Percentiles rank a stretch among this genome's conserved stretches.
These are phyloP conservation scores for Drosophila orosa DNA, from an alignment of 1,140 invertebrate genomes.

Conservation along the genomic window DNA sequence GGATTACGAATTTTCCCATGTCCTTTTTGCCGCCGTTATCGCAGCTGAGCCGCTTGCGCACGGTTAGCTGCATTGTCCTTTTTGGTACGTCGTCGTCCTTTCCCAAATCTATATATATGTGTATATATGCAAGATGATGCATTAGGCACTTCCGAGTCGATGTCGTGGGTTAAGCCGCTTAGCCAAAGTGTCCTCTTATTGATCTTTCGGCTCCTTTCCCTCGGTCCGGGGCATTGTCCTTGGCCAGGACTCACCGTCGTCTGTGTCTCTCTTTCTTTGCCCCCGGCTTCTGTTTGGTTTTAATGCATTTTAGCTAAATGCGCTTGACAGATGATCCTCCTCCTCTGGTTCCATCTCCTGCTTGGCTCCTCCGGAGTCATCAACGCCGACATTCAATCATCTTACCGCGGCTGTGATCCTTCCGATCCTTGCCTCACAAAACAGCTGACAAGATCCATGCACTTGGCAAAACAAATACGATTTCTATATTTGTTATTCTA, in stretches of 20 bases:
- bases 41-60: constrained; percentile 73
- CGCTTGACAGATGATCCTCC: constrained; percentile 75
- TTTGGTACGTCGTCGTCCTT: constrained; percentile 22
- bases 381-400: constrained; percentile 47
- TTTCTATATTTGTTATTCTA: no score
- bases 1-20: constrained; percentile 63
- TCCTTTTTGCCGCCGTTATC: constrained; percentile 81
- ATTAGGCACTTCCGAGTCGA: constrained; percentile 79
- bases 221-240: constrained; percentile 37
- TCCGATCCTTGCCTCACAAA: not conserved
- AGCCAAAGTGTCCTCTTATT: constrained; percentile 66
- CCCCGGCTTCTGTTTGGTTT: constrained; percentile 51
- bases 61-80: constrained; percentile 81
- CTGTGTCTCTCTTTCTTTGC: constrained; percentile 7
- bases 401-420: constrained; percentile 6
- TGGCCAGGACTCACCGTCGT: constrained; percentile 26
- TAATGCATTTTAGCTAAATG: constrained; percentile 76
- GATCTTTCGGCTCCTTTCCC: constrained; percentile 38
- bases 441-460: constrained; percentile 26
- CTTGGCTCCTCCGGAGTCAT: constrained; percentile 33
- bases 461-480: not conserved
- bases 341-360: not conserved
- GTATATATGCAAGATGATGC: constrained; percentile 73
- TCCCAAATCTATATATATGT: not conserved
- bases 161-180: constrained; percentile 68